A percentile compares a stretch with the other conserved stretches of the same genome.
Evolutionary conservation across 2,113 vertebrate species (phyloP).

Genomic region (Glaucomys volans): DNA sequence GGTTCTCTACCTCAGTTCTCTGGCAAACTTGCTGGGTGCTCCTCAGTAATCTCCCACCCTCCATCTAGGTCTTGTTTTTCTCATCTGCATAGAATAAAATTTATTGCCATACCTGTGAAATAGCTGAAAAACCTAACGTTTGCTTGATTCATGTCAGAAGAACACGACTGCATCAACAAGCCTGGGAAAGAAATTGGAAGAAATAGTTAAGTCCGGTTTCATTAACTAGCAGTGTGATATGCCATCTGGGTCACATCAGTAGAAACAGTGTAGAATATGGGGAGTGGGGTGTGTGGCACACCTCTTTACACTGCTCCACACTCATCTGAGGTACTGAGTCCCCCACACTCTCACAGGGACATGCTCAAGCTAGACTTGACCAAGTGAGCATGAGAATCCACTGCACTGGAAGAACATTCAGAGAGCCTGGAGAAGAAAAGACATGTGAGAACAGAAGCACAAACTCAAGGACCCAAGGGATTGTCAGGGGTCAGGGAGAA

Average conservation of each 20-base stretch:
- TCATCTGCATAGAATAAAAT: neutral
- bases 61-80: neutral
- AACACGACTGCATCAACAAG: neutral
- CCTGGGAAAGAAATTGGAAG: neutral
- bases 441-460: accelerated
- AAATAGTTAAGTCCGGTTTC: neutral
- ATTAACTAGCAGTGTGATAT: neutral
- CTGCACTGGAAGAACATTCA: neutral
- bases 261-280: neutral
- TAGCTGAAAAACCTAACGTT: neutral
- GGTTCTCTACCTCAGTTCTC: neutral
- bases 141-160: neutral
- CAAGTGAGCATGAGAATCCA: neutral
- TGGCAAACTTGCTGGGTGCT: neutral
- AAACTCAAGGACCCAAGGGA: neutral
- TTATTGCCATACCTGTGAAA: neutral
- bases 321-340: neutral
- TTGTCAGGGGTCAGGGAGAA: neutral
- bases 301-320: neutral
- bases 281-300: neutral
- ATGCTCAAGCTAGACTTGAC: neutral
- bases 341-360: neutral
- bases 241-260: neutral
- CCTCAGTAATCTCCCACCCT: neutral
- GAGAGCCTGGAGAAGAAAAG: neutral